Base-by-base conservation (phyloP, 2,797 vertebrate genomes). In the Cossypha polioptera region DNA sequence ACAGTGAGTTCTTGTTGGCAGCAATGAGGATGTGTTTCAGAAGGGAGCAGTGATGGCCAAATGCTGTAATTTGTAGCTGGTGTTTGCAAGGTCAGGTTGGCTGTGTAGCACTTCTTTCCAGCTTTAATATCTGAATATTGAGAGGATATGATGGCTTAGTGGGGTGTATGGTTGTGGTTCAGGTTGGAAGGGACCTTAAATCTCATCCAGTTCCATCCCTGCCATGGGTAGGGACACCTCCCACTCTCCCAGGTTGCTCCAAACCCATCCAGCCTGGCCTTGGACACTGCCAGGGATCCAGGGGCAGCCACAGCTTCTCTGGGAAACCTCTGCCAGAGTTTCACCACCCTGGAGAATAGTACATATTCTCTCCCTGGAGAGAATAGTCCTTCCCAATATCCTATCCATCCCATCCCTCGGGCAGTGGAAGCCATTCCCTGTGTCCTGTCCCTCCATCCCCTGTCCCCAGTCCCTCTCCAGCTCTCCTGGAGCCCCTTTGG, bases 241-340 rank as follows among this genome's bases (percentile, higher is more conserved):
- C 11, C 47, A 35, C 14, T 3, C 0, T 5, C 54, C 54, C 47
- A 47, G 33, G 8, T 0, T 16, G 15, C 2, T 53, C 68, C 67
- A 58, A 58, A 14, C 11, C 9, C 0, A 0, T 45, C 45, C 59
- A 80, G 0, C 29, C 33, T 40, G 68, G 29, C 17, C 47, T 54
- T 18, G 33, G 33, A 7, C 61, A 35, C 12, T 74, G 0, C 29
- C 61, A 66, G 45, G n/a, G 24, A 38, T 66, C 42, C 68, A 65
- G 68, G 25, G 8, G 3, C 68, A 59, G 61, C 33, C 61, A 16
- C 76, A 54, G 68, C 33, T 47, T 3, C 54, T 40, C 54, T 66
- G 76, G 47, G 7, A 0, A 53, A 0, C 3, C n/a, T 47, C 0
- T 40, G 1, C 20, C 13, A 53, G 38, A 9, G 4, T 11, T 13